These are phyloP conservation scores for Rhabdophis nuchalis DNA, from an alignment of 2,797 vertebrate species.

Conservation along the genomic window DNA sequence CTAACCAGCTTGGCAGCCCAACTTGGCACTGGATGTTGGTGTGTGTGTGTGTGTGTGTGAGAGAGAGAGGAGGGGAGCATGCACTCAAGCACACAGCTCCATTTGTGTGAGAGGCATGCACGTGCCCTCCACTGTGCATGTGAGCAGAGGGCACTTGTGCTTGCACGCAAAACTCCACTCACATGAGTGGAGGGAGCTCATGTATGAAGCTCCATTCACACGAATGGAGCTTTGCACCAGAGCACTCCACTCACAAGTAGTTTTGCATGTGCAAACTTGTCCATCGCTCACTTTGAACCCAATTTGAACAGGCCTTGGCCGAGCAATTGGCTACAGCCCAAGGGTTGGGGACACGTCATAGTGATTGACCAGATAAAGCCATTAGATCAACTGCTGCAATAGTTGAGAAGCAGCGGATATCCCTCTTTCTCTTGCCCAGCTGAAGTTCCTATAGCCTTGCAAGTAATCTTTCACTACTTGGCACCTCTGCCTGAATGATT, in stretches of 20 bases:
- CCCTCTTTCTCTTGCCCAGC: neutral
- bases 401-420: neutral
- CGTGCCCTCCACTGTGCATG: fast-evolving
- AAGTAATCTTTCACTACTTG: neutral
- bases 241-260: too few species aligned
- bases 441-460: neutral
- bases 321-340: neutral
- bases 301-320: neutral
- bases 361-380: neutral
- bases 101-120: neutral
- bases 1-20: neutral
- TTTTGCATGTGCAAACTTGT: too few species aligned
- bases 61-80: neutral
- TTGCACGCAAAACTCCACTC: too few species aligned
- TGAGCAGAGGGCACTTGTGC: too few species aligned
- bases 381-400: neutral
- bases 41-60: too few species aligned
- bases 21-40: too few species aligned
- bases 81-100: neutral
- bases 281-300: too few species aligned
- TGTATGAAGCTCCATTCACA: too few species aligned
- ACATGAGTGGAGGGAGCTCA: too few species aligned
- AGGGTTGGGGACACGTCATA: neutral
- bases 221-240: too few species aligned
- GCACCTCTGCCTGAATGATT: neutral